Base-by-base conservation (phyloP, 92 coral and sea anemone genomes). In the Porites rus region DNA sequence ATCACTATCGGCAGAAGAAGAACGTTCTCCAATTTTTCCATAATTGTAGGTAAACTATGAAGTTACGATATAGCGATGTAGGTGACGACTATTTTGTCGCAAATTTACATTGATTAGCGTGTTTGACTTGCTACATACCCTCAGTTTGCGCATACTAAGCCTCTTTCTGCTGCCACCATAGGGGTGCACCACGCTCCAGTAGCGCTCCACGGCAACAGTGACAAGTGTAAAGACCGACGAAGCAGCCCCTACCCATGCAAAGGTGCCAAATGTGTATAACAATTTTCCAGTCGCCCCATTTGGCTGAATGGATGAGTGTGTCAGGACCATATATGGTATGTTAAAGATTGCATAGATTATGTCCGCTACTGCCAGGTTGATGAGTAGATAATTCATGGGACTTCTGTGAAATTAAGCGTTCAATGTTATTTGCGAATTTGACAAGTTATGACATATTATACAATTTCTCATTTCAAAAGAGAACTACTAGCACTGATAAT, bases 331-430 rank as follows among this genome's bases (percentile, higher is more conserved):
- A 9, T 51, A 18, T n/a, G 64, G 22, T 52, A 74, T 19, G 14
- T 21, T 38, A 51, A 74, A 74, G 52, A 31, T 52, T 18, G 65
- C 10, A 43, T 8, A 74, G 8, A 11, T 2, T 38, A 53, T 53
- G 16, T 74, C 78, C 18, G 64, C 78, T 20, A 74, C 64, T 19
- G 78, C 78, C 2, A 74, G 6, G 20, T 74, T 74, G 10, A 53
- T 63, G 13, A 74, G 78, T 3, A 74, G 78, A 21, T 8, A 74
- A 74, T 74, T 52, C 20, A 74, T 52, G 43, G 64, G 64, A 74
- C 4, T 74, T 43, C 64, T 74, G 6, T 7, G 9, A 12, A 21
- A 53, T 0, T 20, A 20, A 20, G 16, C 0, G 24, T n/a, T 58
- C 63, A 8, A 38, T 38, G 46, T 38, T 38, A 38, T 38, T 4